Evolutionary conservation across 2,797 vertebrate genomes (phyloP), one percentile per base, ranked within the genome.

Genomic region (Varecia variegata): DNA sequence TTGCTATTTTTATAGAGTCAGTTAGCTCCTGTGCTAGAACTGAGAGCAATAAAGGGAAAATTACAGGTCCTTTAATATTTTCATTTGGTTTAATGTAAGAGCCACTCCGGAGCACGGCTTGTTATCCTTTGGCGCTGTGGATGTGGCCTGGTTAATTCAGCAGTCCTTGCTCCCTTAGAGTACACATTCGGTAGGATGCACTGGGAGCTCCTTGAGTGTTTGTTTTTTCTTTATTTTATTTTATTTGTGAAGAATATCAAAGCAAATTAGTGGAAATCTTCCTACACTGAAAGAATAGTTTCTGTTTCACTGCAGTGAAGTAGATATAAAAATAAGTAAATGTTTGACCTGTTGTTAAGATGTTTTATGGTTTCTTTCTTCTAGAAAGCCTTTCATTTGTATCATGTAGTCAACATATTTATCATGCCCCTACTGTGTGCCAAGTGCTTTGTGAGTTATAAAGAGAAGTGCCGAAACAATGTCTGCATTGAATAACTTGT

Each of bases 1-100:
- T 47, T 95, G 82, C 89, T 96, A 50, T 96, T 96, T 96, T 89
- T 91, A 58, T 30, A 94, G 79, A 79, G 40, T 47, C 56, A 77
- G 68, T 54, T 67, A 88, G 77, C 79, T 89, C 52, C 74, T 86
- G 45, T 86, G 83, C 60, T 62, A 56, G 74, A 73, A 50, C 40
- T 43, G 65, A 89, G 73, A 96, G 40, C 47, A 89, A 74, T 54
- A 74, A 80, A 60, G 23, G 68, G 80, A 70, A 93, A 90, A 88
- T 93, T 67, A 67, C 23, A 67, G 86, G 52, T 67, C 40, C 65
- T 92, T 83, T 89, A 65, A 56, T 87, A 52, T 94, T 96, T 95
- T 83, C 68, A 70, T 91, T 94, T 84, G 74, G 89, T 71, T 91
- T 96, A 92, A 77, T 86, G 11, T 71, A 52, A 68, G 70, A 71